phyloP scores from a whole-genome alignment of 2,797 vertebrate species.

The Periparus ater region DNA sequence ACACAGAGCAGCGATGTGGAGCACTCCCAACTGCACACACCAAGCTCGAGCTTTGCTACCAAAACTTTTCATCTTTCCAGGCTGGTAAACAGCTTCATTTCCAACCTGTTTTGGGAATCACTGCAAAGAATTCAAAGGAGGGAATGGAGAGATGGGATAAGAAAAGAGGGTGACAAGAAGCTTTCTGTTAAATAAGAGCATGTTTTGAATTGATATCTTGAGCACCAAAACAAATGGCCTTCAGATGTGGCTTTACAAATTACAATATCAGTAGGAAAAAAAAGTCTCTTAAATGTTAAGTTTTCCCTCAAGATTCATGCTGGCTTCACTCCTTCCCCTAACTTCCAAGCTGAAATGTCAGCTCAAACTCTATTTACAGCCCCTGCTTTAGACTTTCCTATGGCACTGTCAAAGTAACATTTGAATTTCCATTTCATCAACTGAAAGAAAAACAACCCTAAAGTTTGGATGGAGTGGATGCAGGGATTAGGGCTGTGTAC shows the following conservation, averaged over 20 bases:
- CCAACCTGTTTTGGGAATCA: slow-evolving; percentile 35
- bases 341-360: slow-evolving; percentile 64
- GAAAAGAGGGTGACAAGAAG: neutral
- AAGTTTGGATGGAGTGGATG: neutral
- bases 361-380: slow-evolving; percentile 57
- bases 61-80: slow-evolving; percentile 31
- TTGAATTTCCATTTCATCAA: slow-evolving; percentile 55
- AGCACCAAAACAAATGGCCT: slow-evolving; percentile 64
- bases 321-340: slow-evolving; percentile 52
- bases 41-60: neutral
- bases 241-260: slow-evolving; percentile 53
- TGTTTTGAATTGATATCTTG: slow-evolving; percentile 48
- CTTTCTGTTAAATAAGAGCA: neutral
- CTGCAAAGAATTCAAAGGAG: neutral
- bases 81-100: slow-evolving; percentile 9
- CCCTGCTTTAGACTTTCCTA: slow-evolving; percentile 49
- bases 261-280: slow-evolving; percentile 39
- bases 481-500: neutral
- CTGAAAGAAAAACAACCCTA: slow-evolving; percentile 26
- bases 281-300: slow-evolving; percentile 32
- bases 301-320: slow-evolving; percentile 41
- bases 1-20: neutral
- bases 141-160: neutral
- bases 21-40: neutral
- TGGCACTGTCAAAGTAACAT: neutral